phyloP scores from a whole-genome alignment of 1,140 invertebrate species.

The Scylla paramamosain region DNA sequence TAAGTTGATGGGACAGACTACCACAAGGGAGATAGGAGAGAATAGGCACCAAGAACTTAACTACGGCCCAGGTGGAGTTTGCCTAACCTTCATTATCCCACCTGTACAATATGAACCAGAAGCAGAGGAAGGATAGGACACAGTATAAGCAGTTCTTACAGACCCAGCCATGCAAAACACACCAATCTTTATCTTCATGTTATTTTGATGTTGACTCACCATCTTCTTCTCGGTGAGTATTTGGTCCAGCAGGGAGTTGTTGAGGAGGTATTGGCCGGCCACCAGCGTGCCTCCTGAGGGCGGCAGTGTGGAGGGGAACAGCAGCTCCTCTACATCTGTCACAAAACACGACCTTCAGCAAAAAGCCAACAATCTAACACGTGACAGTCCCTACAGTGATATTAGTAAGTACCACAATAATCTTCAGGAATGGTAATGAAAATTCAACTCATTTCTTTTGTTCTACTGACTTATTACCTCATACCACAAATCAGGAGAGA shows the following conservation, averaged over 20 bases:
- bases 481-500: not conserved
- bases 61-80: too few species aligned
- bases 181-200: not conserved
- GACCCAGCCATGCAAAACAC: too few species aligned
- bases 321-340: conserved; percentile 60
- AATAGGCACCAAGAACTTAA: too few species aligned
- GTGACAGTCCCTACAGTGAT: not conserved
- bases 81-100: too few species aligned
- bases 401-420: not conserved
- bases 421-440: not conserved
- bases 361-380: not conserved
- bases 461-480: not conserved
- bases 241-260: conserved; percentile 65
- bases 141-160: too few species aligned
- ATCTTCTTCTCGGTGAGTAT: conserved; percentile 69
- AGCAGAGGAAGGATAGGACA: too few species aligned
- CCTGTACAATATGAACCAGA: too few species aligned
- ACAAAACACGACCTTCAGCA: not conserved
- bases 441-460: not conserved
- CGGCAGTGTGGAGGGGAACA: conserved; percentile 44
- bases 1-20: too few species aligned
- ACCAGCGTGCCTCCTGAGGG: conserved; percentile 60
- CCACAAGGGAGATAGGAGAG: too few species aligned
- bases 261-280: conserved; percentile 66
- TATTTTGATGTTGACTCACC: not conserved